phyloP scores from a whole-genome alignment of 2,797 vertebrate species.

The Ciconia nigra region DNA sequence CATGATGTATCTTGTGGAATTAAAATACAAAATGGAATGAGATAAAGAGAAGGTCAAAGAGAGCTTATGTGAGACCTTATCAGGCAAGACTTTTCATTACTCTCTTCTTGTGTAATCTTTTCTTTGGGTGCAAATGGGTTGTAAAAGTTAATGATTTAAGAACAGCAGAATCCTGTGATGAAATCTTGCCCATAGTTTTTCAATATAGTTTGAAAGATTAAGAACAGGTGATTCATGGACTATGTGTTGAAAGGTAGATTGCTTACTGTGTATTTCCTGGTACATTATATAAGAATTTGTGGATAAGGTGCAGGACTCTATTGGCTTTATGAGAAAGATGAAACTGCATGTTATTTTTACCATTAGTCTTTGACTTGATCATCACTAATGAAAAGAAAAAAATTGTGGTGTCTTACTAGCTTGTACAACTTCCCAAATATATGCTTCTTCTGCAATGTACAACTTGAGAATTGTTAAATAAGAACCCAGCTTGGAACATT shows the following conservation, averaged over 20 bases:
- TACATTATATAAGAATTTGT: neutral
- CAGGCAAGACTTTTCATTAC: conserved; percentile 1
- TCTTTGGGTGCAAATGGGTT: neutral
- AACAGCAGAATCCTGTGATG: neutral
- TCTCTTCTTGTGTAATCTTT: neutral
- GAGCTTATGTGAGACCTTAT: neutral
- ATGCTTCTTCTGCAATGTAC: neutral
- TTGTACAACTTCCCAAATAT: neutral
- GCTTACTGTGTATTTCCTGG: neutral
- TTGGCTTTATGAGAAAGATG: neutral
- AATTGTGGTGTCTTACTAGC: neutral
- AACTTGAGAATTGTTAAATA: neutral
- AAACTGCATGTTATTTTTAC: neutral
- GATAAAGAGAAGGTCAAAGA: neutral
- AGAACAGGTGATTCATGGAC: neutral
- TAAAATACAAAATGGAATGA: neutral
- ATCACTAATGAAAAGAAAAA: neutral
- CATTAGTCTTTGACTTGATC: neutral
- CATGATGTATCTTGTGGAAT: neutral
- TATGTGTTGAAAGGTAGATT: neutral
- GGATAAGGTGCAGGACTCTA: neutral
- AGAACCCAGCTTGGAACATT: neutral
- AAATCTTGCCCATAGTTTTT: neutral
- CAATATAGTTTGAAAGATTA: neutral
- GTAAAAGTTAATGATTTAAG: conserved; percentile 35